phyloP scores from a whole-genome alignment of 53 echinoderm and acorn worm genomes.

The Paracentrotus lividus region DNA sequence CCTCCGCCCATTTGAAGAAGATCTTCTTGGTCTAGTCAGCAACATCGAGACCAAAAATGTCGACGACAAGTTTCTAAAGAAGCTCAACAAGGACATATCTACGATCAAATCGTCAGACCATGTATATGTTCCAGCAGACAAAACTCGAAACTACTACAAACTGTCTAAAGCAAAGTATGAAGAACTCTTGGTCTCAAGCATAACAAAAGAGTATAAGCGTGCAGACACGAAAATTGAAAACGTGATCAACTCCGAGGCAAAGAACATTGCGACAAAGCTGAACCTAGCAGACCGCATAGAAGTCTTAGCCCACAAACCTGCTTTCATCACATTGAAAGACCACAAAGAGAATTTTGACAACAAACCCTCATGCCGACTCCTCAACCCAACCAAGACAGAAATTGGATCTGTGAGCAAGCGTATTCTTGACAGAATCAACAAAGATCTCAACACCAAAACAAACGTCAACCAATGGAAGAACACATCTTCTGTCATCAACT shows the following conservation, averaged over 20 bases:
- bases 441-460: neutral
- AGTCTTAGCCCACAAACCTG: neutral
- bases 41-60: neutral
- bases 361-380: conserved; percentile 4
- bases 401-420: conserved; percentile 39
- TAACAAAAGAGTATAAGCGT: neutral
- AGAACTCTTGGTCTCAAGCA: neutral
- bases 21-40: neutral
- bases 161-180: neutral
- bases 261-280: conserved; percentile 24
- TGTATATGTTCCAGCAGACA: conserved; percentile 12
- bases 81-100: neutral
- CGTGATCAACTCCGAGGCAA: neutral
- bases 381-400: conserved; percentile 56
- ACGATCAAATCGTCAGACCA: neutral
- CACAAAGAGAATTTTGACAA: conserved; percentile 60
- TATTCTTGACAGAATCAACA: conserved; percentile 48
- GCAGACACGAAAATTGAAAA: neutral
- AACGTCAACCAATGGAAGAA: conserved; percentile 62
- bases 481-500: conserved; percentile 11
- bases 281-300: conserved; percentile 15
- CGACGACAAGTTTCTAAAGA: neutral
- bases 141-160: conserved; percentile 24
- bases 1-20: neutral
- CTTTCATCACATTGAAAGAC: conserved; percentile 57